Evolutionary conservation across 30 jellyfish, hydroid and myxozoan species (phyloP).

Genomic region (Chironex yamaguchii): DNA sequence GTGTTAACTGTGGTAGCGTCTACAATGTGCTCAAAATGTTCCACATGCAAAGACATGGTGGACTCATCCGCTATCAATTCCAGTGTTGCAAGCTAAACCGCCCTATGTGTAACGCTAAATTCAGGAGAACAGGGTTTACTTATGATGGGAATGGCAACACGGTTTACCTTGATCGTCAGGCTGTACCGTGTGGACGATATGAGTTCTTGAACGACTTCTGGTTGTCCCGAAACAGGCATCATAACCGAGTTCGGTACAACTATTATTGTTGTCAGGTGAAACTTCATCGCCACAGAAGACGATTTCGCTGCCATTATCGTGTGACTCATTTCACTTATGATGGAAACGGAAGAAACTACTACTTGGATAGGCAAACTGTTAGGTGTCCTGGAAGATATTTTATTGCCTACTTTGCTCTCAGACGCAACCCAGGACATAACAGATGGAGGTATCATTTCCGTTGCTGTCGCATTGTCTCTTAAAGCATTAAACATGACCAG

Average conservation of each 20-base stretch:
- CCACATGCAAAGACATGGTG: slow-evolving; percentile 48
- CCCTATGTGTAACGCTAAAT: background rate
- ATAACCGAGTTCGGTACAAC: slow-evolving; percentile 47
- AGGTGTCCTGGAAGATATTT: slow-evolving; percentile 39
- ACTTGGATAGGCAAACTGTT: slow-evolving; percentile 63
- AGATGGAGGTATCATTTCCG: slow-evolving; percentile 30
- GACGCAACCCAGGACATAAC: slow-evolving; percentile 34
- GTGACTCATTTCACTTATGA: slow-evolving; percentile 28
- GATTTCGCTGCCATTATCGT: slow-evolving; percentile 6
- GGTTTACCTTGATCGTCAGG: slow-evolving; percentile 47
- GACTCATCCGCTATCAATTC: slow-evolving; percentile 31
- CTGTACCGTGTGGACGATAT: slow-evolving; percentile 28
- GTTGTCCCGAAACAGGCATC: slow-evolving; percentile 25
- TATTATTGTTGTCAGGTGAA: slow-evolving; percentile 45
- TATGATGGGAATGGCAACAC: slow-evolving; percentile 42
- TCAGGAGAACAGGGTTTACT: slow-evolving; percentile 4
- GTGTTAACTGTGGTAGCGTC: slow-evolving; percentile 38
- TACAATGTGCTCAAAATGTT: slow-evolving; percentile 13
- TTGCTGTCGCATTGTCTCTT: slow-evolving; percentile 44
- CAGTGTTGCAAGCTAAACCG: slow-evolving; percentile 22
- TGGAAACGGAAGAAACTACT: slow-evolving; percentile 47
- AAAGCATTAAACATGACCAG: too few relatives aligned
- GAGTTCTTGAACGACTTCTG: slow-evolving; percentile 48
- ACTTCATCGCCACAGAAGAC: background rate
- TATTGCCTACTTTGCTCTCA: slow-evolving; percentile 13